These are phyloP conservation scores for Clytia hemisphaerica DNA, from an alignment of 30 jellyfish, hydroid and myxozoan species.

Conservation along the genomic window DNA sequence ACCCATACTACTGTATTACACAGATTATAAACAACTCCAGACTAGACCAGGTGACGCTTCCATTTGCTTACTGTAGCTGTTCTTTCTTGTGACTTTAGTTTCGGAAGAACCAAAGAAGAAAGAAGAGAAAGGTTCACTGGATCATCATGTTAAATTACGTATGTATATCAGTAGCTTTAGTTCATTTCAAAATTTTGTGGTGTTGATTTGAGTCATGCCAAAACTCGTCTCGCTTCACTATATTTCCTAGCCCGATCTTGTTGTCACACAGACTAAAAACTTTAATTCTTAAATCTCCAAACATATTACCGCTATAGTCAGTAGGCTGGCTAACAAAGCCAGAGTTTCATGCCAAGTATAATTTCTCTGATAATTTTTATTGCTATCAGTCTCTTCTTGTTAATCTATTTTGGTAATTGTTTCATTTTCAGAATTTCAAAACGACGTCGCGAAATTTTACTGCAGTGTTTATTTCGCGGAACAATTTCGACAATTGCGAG, in stretches of 20 bases:
- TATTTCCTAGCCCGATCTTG: too few species aligned
- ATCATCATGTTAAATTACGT: slow-evolving; percentile 75
- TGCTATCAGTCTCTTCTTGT: not conserved
- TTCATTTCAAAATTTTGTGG: not conserved
- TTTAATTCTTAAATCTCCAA: too few species aligned
- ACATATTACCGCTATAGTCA: too few species aligned
- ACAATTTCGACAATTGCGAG: slow-evolving; percentile 66
- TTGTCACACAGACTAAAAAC: too few species aligned
- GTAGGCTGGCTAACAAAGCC: too few species aligned
- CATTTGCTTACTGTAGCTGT: too few species aligned
- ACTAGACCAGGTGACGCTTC: too few species aligned
- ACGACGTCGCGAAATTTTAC: slow-evolving; percentile 59
- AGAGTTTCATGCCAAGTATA: too few species aligned
- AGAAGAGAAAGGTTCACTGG: slow-evolving; percentile 50
- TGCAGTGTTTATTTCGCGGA: slow-evolving; percentile 90
- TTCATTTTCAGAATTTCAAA: slow-evolving; percentile 54
- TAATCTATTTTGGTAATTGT: not conserved
- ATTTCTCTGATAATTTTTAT: not conserved
- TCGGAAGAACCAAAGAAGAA: slow-evolving; percentile 54
- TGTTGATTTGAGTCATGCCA: too few species aligned
- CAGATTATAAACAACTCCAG: too few species aligned
- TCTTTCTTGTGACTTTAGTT: slow-evolving; percentile 4
- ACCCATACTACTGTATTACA: too few species aligned
- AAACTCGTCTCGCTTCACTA: too few species aligned
- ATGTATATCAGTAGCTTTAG: slow-evolving; percentile 3